Evolutionary conservation across 1,140 invertebrate genomes (phyloP).

Genomic region (Cepaea nemoralis): DNA sequence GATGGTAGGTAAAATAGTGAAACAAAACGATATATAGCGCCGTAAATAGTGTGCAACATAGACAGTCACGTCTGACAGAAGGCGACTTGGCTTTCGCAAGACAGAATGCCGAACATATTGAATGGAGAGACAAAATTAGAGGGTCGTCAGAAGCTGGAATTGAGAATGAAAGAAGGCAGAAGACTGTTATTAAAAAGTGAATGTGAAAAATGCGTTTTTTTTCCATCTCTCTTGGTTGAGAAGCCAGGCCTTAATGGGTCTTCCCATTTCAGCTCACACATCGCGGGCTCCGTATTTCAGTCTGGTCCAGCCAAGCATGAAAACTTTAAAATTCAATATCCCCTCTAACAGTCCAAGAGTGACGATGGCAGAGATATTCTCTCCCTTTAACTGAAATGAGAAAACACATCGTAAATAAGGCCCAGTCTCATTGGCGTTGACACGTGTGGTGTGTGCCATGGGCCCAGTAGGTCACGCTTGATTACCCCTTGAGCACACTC

Average conservation of each 20-base stretch:
- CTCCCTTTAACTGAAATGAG: constrained; percentile 27
- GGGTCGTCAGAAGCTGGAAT: not conserved
- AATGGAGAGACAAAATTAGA: not conserved
- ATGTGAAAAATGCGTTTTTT: constrained; percentile 41
- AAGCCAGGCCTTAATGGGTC: constrained; percentile 30
- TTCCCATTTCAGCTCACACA: constrained; percentile 27
- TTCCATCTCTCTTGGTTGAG: constrained; percentile 22
- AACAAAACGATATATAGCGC: no score
- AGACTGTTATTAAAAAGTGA: constrained; percentile 39
- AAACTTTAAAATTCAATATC: constrained; percentile 40
- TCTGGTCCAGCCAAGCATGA: constrained; percentile 7
- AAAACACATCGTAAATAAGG: constrained; percentile 36
- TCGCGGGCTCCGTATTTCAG: constrained; percentile 19
- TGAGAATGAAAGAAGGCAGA: constrained; percentile 19
- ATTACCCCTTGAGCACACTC: constrained; percentile 27
- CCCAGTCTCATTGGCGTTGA: constrained; percentile 23
- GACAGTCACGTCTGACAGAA: no score
- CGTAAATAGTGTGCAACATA: no score
- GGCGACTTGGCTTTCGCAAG: no score
- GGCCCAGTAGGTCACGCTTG: constrained; percentile 13
- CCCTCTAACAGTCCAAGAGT: constrained; percentile 18
- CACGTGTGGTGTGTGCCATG: constrained; percentile 25
- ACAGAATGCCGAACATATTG: not conserved
- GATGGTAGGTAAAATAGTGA: no score
- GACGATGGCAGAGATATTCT: constrained; percentile 24